phyloP scores from a whole-genome alignment of 1,140 invertebrate genomes.

The Diachasmimorpha longicaudata region DNA sequence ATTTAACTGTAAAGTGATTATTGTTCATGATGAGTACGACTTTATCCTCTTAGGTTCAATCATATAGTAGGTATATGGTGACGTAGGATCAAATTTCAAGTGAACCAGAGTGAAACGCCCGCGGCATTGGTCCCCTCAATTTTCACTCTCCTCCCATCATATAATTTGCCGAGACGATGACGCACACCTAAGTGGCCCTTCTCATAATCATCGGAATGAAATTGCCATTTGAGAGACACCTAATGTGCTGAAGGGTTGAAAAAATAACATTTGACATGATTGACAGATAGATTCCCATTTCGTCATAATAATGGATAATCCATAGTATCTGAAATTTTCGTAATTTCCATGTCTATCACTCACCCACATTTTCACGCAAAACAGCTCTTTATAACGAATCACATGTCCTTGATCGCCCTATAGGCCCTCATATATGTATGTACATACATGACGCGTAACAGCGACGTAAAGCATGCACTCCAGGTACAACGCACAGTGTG shows the following conservation, averaged over 20 bases:
- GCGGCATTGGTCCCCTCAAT: slow-evolving; percentile 8
- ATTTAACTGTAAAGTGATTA: background rate
- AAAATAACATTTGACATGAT: background rate
- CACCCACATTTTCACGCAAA: background rate
- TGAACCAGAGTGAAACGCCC: slow-evolving; percentile 4
- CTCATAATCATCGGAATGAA: slow-evolving; percentile 11
- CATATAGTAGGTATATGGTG: background rate
- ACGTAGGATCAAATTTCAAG: background rate
- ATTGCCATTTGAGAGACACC: background rate
- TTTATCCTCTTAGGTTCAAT: background rate
- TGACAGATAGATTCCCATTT: background rate
- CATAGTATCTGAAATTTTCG: background rate
- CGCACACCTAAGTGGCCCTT: slow-evolving; percentile 8
- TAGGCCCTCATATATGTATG: background rate
- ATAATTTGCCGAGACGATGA: slow-evolving; percentile 15
- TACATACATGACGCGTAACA: slow-evolving; percentile 57
- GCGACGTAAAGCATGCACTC: slow-evolving; percentile 42
- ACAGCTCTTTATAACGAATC: too few species aligned
- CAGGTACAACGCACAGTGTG: slow-evolving; percentile 37
- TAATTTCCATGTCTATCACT: background rate
- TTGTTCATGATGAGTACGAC: background rate
- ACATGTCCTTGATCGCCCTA: background rate
- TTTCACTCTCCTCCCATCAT: slow-evolving; percentile 14
- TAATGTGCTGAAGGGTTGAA: background rate
- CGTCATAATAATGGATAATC: background rate